Conservation (phyloP, 2,113 vertebrate species). For the Andinoacara biseriatus region DNA sequence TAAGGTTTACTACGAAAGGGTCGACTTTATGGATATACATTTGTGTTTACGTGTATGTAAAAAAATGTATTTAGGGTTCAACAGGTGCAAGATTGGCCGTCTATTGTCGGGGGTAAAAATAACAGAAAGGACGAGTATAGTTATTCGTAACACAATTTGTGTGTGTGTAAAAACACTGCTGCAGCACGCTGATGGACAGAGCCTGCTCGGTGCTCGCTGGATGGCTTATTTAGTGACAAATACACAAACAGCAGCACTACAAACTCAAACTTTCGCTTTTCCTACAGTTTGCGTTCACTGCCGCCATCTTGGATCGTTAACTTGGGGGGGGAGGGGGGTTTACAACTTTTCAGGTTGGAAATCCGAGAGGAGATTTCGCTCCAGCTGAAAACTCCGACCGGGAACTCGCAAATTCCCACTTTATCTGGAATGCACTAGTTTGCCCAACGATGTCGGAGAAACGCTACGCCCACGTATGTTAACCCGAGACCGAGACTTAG, state of each 20-base stretch:
- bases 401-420: fast-evolving
- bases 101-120: too few relatives aligned
- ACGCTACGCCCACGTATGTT: not conserved
- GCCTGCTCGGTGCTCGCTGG: too few relatives aligned
- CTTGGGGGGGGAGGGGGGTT: not conserved
- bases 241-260: not conserved
- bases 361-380: not conserved
- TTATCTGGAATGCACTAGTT: not conserved
- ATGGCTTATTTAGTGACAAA: not conserved
- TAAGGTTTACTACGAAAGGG: too few relatives aligned
- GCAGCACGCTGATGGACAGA: too few relatives aligned
- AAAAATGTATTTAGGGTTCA: too few relatives aligned
- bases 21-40: too few relatives aligned
- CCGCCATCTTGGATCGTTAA: not conserved
- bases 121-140: too few relatives aligned
- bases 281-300: fast-evolving
- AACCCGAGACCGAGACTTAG: fast-evolving
- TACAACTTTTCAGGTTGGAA: fast-evolving
- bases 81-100: too few relatives aligned
- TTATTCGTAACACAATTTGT: too few relatives aligned
- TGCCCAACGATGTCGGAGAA: not conserved
- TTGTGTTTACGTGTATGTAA: too few relatives aligned
- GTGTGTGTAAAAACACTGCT: too few relatives aligned
- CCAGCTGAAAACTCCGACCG: not conserved
- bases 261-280: not conserved